These are phyloP conservation scores for Geodia barretti DNA, from an alignment of 37 sponge, comb jelly and placozoan species.

Conservation along the genomic window DNA sequence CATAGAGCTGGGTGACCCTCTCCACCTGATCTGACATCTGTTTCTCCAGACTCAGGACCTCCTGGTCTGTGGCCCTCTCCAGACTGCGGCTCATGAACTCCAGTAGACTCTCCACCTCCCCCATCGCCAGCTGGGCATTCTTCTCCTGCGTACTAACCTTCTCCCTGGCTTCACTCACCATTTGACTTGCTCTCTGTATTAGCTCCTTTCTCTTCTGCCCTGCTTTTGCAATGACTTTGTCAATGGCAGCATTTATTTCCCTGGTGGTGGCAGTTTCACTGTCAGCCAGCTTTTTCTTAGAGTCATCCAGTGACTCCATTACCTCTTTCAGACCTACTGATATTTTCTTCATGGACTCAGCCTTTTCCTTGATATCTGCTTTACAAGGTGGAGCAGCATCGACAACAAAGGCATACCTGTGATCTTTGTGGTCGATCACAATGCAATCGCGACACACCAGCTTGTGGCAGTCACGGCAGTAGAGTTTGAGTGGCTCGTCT, in stretches of 20 bases:
- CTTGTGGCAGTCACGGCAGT: constrained; percentile 8
- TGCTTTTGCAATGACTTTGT: not conserved
- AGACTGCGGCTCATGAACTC: not conserved
- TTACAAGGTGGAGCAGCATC: not conserved
- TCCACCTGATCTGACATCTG: not conserved
- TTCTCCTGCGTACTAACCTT: not conserved
- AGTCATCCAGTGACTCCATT: not conserved
- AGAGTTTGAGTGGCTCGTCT: not conserved
- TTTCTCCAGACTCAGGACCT: constrained; percentile 5
- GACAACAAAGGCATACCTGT: not conserved
- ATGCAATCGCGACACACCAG: constrained; percentile 5
- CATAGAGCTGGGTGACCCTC: not conserved
- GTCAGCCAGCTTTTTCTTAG: not conserved
- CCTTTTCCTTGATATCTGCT: not conserved
- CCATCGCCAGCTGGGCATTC: not conserved
- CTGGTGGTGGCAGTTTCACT: no score
- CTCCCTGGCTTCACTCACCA: not conserved
- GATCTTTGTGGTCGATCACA: constrained; percentile 4
- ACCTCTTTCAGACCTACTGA: not conserved
- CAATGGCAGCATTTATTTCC: not conserved
- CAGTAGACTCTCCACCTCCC: not conserved
- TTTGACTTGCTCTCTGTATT: not conserved
- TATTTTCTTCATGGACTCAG: not conserved
- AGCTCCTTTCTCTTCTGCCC: not conserved
- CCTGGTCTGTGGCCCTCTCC: not conserved